Evolutionary conservation across 2,113 vertebrate genomes (phyloP).

Genomic region (Alligator sinensis): DNA sequence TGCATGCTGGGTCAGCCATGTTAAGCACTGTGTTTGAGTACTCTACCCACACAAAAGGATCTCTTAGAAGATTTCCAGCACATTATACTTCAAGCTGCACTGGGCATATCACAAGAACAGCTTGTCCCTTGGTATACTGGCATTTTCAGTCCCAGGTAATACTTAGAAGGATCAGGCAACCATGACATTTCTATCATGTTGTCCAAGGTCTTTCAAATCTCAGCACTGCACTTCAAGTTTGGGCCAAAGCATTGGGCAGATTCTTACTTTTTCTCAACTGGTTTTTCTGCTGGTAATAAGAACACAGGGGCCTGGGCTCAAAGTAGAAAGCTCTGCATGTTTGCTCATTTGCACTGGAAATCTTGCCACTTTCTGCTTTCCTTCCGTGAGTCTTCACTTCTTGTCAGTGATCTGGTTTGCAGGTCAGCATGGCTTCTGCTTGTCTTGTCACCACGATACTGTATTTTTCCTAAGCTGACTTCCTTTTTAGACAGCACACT

Average conservation of each 20-base stretch:
- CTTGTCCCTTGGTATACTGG: not conserved
- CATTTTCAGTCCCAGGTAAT: not conserved
- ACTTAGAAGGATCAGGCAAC: conserved; percentile 1
- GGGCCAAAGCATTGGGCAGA: not conserved
- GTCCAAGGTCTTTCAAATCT: not conserved
- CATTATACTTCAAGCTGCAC: not conserved
- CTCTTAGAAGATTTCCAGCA: not conserved
- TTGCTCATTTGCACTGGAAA: not conserved
- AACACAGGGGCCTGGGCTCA: not conserved
- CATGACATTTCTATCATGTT: not conserved
- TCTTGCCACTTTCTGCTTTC: not conserved
- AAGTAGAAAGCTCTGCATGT: not conserved
- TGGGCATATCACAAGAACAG: not conserved
- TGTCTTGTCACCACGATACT: not conserved
- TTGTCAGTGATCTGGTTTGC: not conserved
- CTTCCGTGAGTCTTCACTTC: fast-evolving
- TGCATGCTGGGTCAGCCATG: not conserved
- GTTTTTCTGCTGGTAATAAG: not conserved
- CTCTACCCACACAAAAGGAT: not conserved
- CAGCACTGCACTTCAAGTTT: not conserved
- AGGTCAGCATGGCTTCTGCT: not conserved
- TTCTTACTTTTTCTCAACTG: not conserved
- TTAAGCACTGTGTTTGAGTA: not conserved
- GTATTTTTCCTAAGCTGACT: not conserved
- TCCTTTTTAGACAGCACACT: not conserved